phyloP scores from a whole-genome alignment of 2,888 invertebrate genomes.

The Chrysodeixis includens region DNA sequence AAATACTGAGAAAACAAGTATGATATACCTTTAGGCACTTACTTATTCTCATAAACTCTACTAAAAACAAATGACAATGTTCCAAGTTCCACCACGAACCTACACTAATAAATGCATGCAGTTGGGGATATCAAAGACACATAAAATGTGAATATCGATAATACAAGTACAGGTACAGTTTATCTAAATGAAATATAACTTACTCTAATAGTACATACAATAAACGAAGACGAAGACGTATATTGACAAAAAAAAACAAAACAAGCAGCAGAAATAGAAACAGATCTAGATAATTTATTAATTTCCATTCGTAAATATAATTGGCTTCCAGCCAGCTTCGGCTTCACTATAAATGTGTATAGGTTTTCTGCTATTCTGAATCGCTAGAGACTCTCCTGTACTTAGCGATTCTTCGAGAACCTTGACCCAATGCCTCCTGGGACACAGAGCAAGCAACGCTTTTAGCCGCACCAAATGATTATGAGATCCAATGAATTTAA shows the following conservation, averaged over 20 bases:
- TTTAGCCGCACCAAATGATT: constrained; percentile 31
- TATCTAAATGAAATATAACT: no score
- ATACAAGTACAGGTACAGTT: no score
- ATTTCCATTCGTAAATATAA: constrained; percentile 31
- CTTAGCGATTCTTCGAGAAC: constrained; percentile 20
- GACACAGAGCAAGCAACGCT: constrained; percentile 16
- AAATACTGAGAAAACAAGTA: constrained; percentile 33
- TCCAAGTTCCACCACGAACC: neutral
- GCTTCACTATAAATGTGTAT: constrained; percentile 21
- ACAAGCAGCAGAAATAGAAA: neutral
- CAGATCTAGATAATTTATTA: constrained; percentile 23
- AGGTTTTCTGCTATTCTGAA: constrained; percentile 14
- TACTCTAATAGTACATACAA: neutral
- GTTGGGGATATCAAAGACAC: no score
- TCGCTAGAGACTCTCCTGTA: constrained; percentile 13
- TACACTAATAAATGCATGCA: no score
- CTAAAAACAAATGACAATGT: neutral
- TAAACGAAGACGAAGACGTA: neutral
- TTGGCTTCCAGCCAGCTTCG: constrained; percentile 33
- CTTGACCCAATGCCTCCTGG: constrained; percentile 25
- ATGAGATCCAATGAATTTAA: constrained; percentile 33
- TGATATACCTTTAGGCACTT: neutral
- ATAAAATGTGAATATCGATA: no score
- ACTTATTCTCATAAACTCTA: neutral
- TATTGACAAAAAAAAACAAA: neutral